A percentile compares a stretch with the other conserved stretches of the same genome.
phyloP scores from a whole-genome alignment of 2,888 invertebrate species.

The Acleris literana region DNA sequence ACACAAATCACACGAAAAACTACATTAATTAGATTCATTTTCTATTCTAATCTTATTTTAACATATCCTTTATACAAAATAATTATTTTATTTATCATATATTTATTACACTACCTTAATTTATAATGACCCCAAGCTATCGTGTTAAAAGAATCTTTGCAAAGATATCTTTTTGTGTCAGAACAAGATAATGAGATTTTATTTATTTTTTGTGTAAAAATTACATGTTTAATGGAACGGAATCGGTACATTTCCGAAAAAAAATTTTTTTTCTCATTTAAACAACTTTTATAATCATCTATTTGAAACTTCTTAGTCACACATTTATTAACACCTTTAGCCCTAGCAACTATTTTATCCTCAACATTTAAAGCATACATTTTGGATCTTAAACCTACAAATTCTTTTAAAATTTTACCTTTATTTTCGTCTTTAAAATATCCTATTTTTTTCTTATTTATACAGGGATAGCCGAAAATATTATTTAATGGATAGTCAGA shows the following conservation, averaged over 20 bases:
- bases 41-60: neutral
- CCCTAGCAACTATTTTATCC: no score
- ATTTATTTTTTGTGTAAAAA: conserved; percentile 42
- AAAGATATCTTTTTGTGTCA: conserved; percentile 33
- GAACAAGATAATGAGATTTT: conserved; percentile 37
- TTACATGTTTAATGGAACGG: conserved; percentile 39
- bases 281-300: conserved; percentile 39
- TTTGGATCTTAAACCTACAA: no score
- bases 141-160: conserved; percentile 18
- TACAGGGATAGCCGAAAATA: no score
- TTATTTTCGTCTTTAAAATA: no score
- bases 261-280: conserved; percentile 34
- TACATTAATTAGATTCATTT: neutral
- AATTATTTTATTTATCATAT: neutral
- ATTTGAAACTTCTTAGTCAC: conserved; percentile 40
- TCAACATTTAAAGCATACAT: no score
- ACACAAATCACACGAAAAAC: neutral
- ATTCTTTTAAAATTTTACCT: no score
- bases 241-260: conserved; percentile 37
- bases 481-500: no score
- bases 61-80: neutral
- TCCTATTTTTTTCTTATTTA: no score
- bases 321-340: no score
- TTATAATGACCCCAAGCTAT: conserved; percentile 39
- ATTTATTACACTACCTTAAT: conserved; percentile 18